Evolutionary conservation across 1,140 invertebrate species (phyloP).

Genomic region (Drosophila mauritiana): DNA sequence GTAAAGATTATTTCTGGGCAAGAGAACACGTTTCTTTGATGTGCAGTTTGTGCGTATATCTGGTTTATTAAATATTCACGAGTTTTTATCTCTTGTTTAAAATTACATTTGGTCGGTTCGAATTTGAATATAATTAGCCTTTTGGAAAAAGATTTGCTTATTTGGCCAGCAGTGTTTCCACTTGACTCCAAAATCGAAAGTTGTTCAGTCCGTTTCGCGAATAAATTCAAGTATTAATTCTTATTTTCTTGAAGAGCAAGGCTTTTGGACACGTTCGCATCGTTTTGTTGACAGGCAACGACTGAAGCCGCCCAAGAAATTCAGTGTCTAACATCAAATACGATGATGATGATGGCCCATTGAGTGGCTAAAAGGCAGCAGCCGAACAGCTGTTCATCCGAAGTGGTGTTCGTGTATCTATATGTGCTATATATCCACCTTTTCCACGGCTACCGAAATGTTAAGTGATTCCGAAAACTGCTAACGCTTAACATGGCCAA

Average conservation of each 20-base stretch:
- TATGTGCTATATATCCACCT: background rate
- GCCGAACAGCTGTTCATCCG: constrained; percentile 36
- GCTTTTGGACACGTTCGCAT: constrained; percentile 54
- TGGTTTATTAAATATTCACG: background rate
- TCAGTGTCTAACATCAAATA: constrained; percentile 65
- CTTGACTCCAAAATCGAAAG: constrained; percentile 9
- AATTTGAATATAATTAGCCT: background rate
- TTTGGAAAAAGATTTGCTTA: background rate
- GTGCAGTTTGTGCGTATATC: background rate
- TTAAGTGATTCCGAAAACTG: constrained; percentile 53
- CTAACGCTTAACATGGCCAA: constrained; percentile 46
- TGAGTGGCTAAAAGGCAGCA: constrained; percentile 46
- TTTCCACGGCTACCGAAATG: constrained; percentile 8
- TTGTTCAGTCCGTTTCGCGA: constrained; percentile 27
- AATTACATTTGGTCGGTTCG: background rate
- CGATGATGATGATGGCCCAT: constrained; percentile 54
- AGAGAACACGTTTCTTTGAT: constrained; percentile 3
- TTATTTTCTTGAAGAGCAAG: constrained; percentile 19
- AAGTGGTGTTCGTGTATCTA: constrained; percentile 7
- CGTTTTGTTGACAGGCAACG: constrained; percentile 78
- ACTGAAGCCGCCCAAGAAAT: constrained; percentile 76
- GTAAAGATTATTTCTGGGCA: constrained; percentile 2
- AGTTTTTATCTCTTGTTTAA: background rate
- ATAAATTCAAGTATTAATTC: background rate
- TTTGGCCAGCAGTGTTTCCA: background rate